Conservation (phyloP, 2,113 vertebrate genomes). For the Orcinus orca region DNA sequence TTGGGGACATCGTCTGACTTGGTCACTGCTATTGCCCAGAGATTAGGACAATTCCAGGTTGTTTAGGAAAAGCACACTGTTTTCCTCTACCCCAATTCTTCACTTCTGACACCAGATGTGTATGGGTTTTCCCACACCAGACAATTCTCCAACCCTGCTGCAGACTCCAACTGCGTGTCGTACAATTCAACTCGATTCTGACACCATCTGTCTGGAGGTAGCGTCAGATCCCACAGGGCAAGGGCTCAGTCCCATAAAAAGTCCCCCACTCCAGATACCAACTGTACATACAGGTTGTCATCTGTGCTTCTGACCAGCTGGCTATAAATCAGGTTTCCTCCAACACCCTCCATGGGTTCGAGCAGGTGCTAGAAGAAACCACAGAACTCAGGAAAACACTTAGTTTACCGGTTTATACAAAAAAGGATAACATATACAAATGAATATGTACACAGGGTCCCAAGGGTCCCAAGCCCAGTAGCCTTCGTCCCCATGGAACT, state of each 20-base stretch:
- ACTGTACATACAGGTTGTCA: not conserved
- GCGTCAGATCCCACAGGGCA: not conserved
- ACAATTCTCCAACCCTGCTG: not conserved
- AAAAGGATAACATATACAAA: not conserved
- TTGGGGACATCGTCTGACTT: not conserved
- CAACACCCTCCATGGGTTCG: not conserved
- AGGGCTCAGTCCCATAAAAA: not conserved
- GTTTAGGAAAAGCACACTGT: not conserved
- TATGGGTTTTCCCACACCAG: not conserved
- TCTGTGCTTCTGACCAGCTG: not conserved
- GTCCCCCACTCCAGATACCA: not conserved
- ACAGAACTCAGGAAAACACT: not conserved
- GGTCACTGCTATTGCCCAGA: not conserved
- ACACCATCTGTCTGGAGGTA: not conserved
- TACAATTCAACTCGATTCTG: not conserved
- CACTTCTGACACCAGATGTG: not conserved
- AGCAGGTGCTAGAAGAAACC: fast-evolving
- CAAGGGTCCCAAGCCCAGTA: no score
- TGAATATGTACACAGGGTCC: not conserved
- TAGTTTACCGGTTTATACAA: not conserved
- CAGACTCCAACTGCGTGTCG: not conserved
- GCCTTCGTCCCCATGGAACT: not conserved
- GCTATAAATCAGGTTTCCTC: not conserved
- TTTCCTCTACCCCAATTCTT: not conserved
- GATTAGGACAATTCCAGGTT: not conserved